Evolutionary conservation across 2,797 vertebrate species (phyloP).

Genomic region (Malacoctenus gilli): DNA sequence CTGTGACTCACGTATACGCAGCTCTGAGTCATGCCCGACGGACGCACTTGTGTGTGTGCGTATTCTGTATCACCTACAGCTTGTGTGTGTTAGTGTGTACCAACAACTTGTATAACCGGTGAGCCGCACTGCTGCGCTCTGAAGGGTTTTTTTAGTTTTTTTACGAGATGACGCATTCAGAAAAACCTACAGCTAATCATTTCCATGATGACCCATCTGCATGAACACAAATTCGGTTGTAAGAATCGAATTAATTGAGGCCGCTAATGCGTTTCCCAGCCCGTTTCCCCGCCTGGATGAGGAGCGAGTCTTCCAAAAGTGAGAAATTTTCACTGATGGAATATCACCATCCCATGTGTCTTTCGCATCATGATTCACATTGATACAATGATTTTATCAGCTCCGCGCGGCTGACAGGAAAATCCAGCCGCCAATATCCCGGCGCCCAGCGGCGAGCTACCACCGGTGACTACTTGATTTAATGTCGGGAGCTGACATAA

Average conservation of each 20-base stretch:
- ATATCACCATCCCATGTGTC: slow-evolving; percentile 8
- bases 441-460: neutral
- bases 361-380: slow-evolving; percentile 1
- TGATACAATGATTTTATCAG: slow-evolving; percentile 19
- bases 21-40: slow-evolving; percentile 11
- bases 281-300: neutral
- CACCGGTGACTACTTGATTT: slow-evolving; percentile 27
- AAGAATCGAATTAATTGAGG: too few species aligned
- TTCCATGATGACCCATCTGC: slow-evolving; percentile 38
- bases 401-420: slow-evolving; percentile 3
- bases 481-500: slow-evolving; percentile 35
- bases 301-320: too few species aligned
- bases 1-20: slow-evolving; percentile 46
- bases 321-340: neutral
- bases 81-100: slow-evolving; percentile 1
- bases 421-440: slow-evolving; percentile 10
- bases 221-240: too few species aligned
- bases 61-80: neutral
- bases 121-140: slow-evolving; percentile 4
- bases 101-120: slow-evolving; percentile 6
- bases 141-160: slow-evolving; percentile 41
- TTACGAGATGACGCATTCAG: slow-evolving; percentile 30
- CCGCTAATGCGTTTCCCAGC: neutral
- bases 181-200: slow-evolving; percentile 11
- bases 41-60: slow-evolving; percentile 19